phyloP scores from a whole-genome alignment of 1,140 invertebrate genomes.

The Papilio xuthus region DNA sequence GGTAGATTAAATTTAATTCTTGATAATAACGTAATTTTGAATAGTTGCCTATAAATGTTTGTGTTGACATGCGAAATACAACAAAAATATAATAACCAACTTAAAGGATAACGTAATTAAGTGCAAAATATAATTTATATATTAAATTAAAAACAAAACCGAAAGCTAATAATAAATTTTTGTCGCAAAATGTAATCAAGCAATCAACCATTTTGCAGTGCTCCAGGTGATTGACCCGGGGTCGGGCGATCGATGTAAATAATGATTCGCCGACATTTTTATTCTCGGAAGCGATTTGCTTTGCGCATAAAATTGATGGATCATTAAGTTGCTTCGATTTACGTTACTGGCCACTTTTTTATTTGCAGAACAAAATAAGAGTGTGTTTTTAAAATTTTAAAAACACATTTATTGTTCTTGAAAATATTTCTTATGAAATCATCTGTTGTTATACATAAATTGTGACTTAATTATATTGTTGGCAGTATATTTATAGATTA shows the following conservation, averaged over 20 bases:
- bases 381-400: slow-evolving; percentile 9
- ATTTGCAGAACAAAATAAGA: neutral
- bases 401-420: slow-evolving; percentile 21
- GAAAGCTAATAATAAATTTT: neutral
- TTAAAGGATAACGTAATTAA: too few relatives aligned
- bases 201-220: slow-evolving; percentile 2
- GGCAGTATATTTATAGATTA: neutral
- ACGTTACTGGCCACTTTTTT: slow-evolving; percentile 17
- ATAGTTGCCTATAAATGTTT: neutral
- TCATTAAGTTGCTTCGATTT: slow-evolving; percentile 27
- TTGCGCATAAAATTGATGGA: slow-evolving; percentile 25
- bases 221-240: neutral
- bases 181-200: slow-evolving; percentile 8
- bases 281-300: slow-evolving; percentile 33
- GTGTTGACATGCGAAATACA: too few relatives aligned
- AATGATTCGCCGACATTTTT: slow-evolving; percentile 17
- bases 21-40: too few relatives aligned
- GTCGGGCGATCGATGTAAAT: slow-evolving; percentile 14
- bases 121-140: too few relatives aligned
- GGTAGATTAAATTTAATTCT: too few relatives aligned
- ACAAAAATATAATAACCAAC: too few relatives aligned
- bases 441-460: neutral
- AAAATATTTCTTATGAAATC: neutral
- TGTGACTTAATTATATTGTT: neutral
- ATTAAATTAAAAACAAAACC: too few relatives aligned